Percentiles rank a stretch among this genome's conserved stretches.
These are phyloP conservation scores for Pachyramphus minor DNA, from an alignment of 2,113 vertebrate species.

Conservation along the genomic window DNA sequence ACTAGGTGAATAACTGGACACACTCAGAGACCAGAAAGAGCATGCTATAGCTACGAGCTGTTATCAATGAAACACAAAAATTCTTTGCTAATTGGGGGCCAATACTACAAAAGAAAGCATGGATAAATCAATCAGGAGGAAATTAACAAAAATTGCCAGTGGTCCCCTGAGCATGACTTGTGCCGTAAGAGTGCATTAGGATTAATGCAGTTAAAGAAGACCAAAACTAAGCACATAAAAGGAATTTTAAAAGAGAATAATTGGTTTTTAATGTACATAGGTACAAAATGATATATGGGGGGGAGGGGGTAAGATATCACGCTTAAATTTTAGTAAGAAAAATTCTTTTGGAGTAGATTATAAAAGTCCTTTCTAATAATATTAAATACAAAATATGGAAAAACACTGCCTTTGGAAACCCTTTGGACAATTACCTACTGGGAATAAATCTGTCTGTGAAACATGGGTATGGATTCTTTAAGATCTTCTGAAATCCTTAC, in stretches of 20 bases:
- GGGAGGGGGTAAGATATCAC: background rate
- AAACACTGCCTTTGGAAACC: background rate
- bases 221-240: background rate
- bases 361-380: background rate
- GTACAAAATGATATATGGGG: accelerated
- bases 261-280: background rate
- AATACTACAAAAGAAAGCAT: background rate
- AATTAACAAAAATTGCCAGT: background rate
- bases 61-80: background rate
- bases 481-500: background rate
- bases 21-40: background rate
- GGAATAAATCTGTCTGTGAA: background rate
- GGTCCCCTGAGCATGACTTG: background rate
- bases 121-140: background rate
- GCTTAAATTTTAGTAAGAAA: background rate
- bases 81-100: background rate
- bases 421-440: background rate
- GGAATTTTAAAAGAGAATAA: background rate
- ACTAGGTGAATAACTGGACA: background rate
- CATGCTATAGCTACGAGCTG: background rate
- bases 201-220: background rate
- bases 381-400: background rate
- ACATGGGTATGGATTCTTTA: background rate
- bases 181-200: background rate
- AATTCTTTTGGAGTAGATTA: background rate